phyloP scores from a whole-genome alignment of 2,888 invertebrate genomes.

The Strigamia crassipes region DNA sequence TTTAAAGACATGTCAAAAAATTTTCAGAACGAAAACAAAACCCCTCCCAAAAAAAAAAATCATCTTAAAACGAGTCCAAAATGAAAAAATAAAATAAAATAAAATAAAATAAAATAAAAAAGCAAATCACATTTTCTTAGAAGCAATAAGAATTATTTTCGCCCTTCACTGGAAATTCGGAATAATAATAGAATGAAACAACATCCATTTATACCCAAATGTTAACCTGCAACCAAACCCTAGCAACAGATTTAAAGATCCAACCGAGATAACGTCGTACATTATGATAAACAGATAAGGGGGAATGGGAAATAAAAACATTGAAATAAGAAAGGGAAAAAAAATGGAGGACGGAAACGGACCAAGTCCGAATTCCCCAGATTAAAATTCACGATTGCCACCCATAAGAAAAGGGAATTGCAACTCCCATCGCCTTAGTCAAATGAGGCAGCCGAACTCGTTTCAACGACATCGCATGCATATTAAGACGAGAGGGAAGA shows the following conservation, averaged over 20 bases:
- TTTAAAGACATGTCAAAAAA: conserved; percentile 41
- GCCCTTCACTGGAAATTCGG: neutral
- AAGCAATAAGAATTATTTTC: conserved; percentile 1
- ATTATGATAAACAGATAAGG: conserved; percentile 31
- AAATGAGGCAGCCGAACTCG: conserved; percentile 33
- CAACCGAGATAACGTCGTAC: conserved; percentile 8
- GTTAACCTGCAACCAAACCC: conserved; percentile 20
- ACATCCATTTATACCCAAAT: conserved; percentile 8
- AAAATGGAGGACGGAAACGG: neutral
- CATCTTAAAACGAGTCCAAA: no score
- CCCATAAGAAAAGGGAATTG: conserved; percentile 27
- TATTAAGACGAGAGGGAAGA: conserved; percentile 14
- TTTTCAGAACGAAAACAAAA: neutral
- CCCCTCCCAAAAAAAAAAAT: conserved; percentile 11
- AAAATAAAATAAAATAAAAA: neutral
- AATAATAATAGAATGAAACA: neutral
- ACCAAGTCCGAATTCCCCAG: conserved; percentile 29
- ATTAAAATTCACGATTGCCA: conserved; percentile 42
- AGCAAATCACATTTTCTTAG: neutral
- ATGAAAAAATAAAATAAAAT: neutral
- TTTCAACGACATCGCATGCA: conserved; percentile 28
- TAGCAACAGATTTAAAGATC: conserved; percentile 16
- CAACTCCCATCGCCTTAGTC: conserved; percentile 40
- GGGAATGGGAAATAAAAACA: neutral
- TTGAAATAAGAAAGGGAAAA: neutral